Evolutionary conservation across 2,797 vertebrate genomes (phyloP).

Genomic region (Crypturellus tataupa): DNA sequence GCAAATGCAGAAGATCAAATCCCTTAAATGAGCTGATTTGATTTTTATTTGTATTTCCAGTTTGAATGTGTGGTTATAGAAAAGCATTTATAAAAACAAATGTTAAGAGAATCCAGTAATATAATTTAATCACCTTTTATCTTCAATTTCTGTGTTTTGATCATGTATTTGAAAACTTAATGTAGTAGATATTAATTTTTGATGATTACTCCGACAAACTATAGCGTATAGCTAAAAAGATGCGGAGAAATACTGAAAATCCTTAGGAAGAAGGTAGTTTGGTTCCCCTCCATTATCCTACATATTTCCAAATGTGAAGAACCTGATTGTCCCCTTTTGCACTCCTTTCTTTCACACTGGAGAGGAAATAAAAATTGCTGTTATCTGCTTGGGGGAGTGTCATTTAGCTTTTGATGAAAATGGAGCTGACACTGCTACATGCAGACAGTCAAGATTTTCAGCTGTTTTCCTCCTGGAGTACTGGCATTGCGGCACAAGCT

Average conservation of each 20-base stretch:
- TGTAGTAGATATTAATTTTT: background rate
- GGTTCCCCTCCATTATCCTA: background rate
- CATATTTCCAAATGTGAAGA: background rate
- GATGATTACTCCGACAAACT: background rate
- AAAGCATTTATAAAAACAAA: background rate
- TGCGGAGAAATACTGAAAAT: background rate
- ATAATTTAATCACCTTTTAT: slow-evolving; percentile 3
- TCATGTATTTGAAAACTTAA: slow-evolving; percentile 5
- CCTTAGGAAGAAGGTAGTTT: background rate
- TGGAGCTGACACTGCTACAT: background rate
- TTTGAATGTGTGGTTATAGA: background rate
- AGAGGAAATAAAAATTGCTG: background rate
- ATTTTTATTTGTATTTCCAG: background rate
- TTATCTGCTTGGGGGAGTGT: background rate
- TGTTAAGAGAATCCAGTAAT: background rate
- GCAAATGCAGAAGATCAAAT: background rate
- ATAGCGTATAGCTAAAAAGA: background rate
- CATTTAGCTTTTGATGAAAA: background rate
- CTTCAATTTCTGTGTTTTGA: background rate
- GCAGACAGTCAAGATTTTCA: background rate
- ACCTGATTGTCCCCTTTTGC: background rate
- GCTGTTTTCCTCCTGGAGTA: background rate
- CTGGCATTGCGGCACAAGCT: background rate
- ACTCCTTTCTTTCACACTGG: background rate
- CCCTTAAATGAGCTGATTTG: background rate